Base-by-base conservation (phyloP, 1,140 invertebrate species). In the Drosophila subpulchrella region DNA sequence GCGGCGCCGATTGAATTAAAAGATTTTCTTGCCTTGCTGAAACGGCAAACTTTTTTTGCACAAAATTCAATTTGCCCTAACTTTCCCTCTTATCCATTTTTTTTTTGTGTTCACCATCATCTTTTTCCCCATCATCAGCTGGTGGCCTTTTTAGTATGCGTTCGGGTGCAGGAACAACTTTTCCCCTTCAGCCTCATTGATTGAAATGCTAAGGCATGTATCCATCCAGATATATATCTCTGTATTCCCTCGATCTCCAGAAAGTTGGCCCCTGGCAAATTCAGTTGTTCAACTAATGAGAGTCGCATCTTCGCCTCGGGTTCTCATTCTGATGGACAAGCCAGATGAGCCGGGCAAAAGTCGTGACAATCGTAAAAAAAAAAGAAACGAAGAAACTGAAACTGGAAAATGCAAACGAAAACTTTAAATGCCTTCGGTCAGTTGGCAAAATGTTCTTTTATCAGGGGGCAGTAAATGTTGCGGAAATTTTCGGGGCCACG, bases 261-360 rank as follows among this genome's bases (percentile, higher is more conserved):
- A 51, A 66, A 68, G 60, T 54, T 63, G 38, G 68, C 62, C 50
- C 20, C 20, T 13, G 42, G 75, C 63, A 68, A 84, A 81, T 77
- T 85, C 67, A 81, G 62, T 84, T 84, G 82, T 82, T 86, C 51
- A 81, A 85, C 81, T 85, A 85, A 85, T 85, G 82, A 85, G 82
- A 76, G 61, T 67, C 55, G 44, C 46, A 67, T 53, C 57, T 42
- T 50, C 46, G 73, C 78, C 59, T 44, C 53, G 53, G 60, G 74
- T 27, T 12, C 36, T 72, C 65, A 67, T 66, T 75, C 56, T 62
- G 81, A 56, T 75, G 55, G 59, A 58, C 79, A 62, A 56, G 55
- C 58, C 58, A 59, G 75, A 59, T 67, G 60, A 65, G 67, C 36
- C 50, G 24, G 46, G 46, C 58, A 81, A 81, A 84, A 74, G 68